phyloP scores from a whole-genome alignment of 2,113 vertebrate species.

The Falcunculus frontatus region DNA sequence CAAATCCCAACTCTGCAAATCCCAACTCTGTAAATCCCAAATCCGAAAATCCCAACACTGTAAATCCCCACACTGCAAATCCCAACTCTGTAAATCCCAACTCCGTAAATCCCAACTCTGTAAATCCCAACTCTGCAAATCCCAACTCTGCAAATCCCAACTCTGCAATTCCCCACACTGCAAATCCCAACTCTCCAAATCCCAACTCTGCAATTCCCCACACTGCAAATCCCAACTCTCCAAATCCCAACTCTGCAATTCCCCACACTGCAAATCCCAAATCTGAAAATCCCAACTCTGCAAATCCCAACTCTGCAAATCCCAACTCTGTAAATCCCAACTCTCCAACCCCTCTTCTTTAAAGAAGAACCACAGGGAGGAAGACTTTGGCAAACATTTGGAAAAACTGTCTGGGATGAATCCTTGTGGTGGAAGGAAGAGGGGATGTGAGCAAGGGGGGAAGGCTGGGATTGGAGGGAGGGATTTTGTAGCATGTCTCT shows the following conservation, averaged over 20 bases:
- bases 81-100: not conserved
- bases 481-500: not conserved
- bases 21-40: too few species aligned
- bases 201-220: rapidly evolving
- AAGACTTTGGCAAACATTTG: not conserved
- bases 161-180: not conserved
- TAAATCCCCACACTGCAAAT: not conserved
- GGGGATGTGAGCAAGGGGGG: not conserved
- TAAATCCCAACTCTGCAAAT: not conserved
- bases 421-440: not conserved
- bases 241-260: not conserved
- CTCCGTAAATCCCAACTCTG: rapidly evolving
- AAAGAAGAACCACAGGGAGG: not conserved
- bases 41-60: too few species aligned
- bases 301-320: not conserved
- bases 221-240: not conserved
- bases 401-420: rapidly evolving
- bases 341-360: not conserved
- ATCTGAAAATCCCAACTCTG: not conserved
- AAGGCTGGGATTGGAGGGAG: not conserved
- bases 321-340: not conserved
- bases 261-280: not conserved
- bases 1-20: too few species aligned
- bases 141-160: not conserved
- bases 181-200: not conserved